phyloP scores from a whole-genome alignment of 30 jellyfish, hydroid and myxozoan species.

The Hydra vulgaris region DNA sequence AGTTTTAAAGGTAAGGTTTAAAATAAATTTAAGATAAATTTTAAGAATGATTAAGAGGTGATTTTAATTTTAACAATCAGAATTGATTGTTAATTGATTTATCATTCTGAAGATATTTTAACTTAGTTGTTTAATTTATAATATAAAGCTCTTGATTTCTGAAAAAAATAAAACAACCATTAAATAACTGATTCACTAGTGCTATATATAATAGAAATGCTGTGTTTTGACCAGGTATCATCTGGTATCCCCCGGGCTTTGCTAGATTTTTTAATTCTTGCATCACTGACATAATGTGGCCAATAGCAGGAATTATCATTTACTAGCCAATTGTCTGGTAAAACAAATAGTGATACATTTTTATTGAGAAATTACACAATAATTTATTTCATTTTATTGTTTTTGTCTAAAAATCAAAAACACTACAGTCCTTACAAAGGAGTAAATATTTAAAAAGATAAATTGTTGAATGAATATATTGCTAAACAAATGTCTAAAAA shows the following conservation, averaged over 20 bases:
- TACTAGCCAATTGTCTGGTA: not conserved
- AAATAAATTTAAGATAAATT: too few relatives aligned
- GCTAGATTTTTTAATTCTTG: not conserved
- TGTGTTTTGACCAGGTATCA: not conserved
- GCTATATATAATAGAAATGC: not conserved
- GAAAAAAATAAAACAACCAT: too few relatives aligned
- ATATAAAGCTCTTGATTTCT: not conserved
- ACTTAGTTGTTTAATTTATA: too few relatives aligned
- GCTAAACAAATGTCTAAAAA: not conserved
- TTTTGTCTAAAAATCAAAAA: not conserved
- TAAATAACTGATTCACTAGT: not conserved
- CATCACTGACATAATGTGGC: not conserved
- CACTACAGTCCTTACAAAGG: not conserved
- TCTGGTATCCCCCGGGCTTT: not conserved
- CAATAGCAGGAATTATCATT: not conserved
- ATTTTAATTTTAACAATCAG: too few relatives aligned
- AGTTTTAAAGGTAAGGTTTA: too few relatives aligned
- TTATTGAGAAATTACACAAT: not conserved
- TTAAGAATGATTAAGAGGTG: too few relatives aligned
- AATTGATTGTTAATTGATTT: not conserved
- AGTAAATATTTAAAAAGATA: too few relatives aligned
- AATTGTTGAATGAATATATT: not conserved
- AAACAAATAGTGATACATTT: not conserved
- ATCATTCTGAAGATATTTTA: too few relatives aligned
- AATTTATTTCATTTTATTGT: not conserved